These are phyloP conservation scores for Dipodomys stephensi DNA, from an alignment of 2,113 vertebrate genomes.

Conservation along the genomic window DNA sequence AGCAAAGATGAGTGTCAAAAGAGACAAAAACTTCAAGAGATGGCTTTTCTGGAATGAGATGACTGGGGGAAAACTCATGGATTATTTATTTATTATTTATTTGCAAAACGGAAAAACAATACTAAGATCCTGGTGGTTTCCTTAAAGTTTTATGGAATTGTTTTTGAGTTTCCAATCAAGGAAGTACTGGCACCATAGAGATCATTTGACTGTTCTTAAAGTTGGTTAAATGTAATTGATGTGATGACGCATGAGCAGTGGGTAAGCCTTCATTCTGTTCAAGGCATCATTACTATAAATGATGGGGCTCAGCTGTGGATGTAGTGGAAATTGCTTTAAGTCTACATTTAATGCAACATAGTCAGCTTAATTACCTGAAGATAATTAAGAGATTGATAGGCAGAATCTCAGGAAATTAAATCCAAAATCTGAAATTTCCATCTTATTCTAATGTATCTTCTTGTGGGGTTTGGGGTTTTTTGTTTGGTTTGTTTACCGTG, in stretches of 20 bases:
- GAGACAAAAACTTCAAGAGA: not conserved
- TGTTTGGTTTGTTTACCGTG: too few species aligned
- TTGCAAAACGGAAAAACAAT: not conserved
- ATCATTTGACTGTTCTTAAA: not conserved
- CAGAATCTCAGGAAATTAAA: not conserved
- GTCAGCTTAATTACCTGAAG: too few species aligned
- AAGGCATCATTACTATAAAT: not conserved
- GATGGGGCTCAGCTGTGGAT: not conserved
- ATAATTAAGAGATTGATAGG: not conserved
- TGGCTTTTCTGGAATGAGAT: not conserved
- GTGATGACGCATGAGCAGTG: not conserved
- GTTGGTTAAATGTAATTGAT: conserved; percentile 12
- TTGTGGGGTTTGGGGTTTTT: too few species aligned
- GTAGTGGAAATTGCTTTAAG: not conserved
- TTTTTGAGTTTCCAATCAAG: conserved; percentile 36
- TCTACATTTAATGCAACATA: not conserved
- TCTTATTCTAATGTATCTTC: not conserved
- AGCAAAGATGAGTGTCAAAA: not conserved
- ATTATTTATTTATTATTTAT: too few species aligned
- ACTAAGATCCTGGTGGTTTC: not conserved
- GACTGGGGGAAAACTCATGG: not conserved
- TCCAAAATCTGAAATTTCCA: not conserved
- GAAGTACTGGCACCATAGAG: not conserved
- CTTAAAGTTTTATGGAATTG: not conserved
- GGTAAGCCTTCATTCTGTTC: not conserved